phyloP scores from a whole-genome alignment of 30 jellyfish, hydroid and myxozoan species.

The Turritopsis dohrnii region DNA sequence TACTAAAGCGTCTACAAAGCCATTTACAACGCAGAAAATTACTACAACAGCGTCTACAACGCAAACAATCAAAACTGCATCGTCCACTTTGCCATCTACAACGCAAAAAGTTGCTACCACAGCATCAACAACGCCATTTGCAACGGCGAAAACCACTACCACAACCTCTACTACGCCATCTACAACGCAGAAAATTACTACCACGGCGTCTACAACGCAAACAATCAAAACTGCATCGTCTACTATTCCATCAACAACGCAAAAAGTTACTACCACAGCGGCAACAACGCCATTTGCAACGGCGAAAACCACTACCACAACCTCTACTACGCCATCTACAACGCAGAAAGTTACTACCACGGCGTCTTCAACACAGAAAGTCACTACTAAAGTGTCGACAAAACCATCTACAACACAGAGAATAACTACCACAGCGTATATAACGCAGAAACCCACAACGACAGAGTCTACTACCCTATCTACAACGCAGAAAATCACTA shows the following conservation, averaged over 20 bases:
- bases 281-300: not conserved
- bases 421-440: too few relatives aligned
- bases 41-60: too few relatives aligned
- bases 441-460: not conserved
- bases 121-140: not conserved
- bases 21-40: too few relatives aligned
- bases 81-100: not conserved
- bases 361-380: not conserved
- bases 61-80: not conserved
- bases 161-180: not conserved
- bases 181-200: too few relatives aligned
- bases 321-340: not conserved
- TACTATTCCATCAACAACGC: not conserved
- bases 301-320: not conserved
- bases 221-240: not conserved
- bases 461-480: not conserved
- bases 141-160: not conserved
- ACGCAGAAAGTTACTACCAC: not conserved
- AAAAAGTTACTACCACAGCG: too few relatives aligned
- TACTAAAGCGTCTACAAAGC: not conserved
- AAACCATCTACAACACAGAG: too few relatives aligned
- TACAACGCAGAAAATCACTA: not conserved
- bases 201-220: too few relatives aligned
- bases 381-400: not conserved
- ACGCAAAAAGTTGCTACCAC: not conserved